Percentiles rank a stretch among this genome's conserved stretches.
phyloP scores from a whole-genome alignment of 2,797 vertebrate genomes.

The Lophotriccus pileatus region DNA sequence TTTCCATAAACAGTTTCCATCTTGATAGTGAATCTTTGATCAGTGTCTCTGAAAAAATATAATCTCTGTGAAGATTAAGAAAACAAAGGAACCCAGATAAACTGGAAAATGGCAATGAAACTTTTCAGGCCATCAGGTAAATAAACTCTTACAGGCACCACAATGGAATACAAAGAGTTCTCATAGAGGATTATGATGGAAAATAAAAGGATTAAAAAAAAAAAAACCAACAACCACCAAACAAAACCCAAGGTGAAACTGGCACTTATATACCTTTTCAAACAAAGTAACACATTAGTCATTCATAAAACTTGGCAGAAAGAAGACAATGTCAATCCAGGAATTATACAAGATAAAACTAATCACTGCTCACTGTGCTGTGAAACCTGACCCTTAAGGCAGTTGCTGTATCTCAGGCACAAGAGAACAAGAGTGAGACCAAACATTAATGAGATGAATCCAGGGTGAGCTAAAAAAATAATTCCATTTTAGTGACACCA shows the following conservation, averaged over 20 bases:
- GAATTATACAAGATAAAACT: neutral
- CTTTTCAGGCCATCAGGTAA: neutral
- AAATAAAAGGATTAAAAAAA: neutral
- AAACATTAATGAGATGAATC: neutral
- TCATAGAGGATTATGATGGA: neutral
- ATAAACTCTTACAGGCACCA: neutral
- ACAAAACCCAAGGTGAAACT: neutral
- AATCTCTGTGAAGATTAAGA: neutral
- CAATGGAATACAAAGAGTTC: neutral
- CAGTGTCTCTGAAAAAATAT: neutral
- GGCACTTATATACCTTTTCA: neutral
- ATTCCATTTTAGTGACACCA: neutral
- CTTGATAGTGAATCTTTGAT: conserved; percentile 12
- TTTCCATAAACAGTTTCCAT: neutral
- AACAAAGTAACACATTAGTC: neutral
- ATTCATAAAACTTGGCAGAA: neutral
- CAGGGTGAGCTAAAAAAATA: neutral
- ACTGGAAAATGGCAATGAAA: conserved; percentile 2
- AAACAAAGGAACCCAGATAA: neutral
- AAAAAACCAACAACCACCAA: neutral
- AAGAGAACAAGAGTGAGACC: neutral
- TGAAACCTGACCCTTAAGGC: neutral
- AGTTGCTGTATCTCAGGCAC: too few relatives aligned
- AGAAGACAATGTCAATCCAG: neutral
- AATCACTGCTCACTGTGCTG: neutral